Evolutionary conservation across 1,140 invertebrate species (phyloP).

Genomic region (Wasmannia auropunctata): DNA sequence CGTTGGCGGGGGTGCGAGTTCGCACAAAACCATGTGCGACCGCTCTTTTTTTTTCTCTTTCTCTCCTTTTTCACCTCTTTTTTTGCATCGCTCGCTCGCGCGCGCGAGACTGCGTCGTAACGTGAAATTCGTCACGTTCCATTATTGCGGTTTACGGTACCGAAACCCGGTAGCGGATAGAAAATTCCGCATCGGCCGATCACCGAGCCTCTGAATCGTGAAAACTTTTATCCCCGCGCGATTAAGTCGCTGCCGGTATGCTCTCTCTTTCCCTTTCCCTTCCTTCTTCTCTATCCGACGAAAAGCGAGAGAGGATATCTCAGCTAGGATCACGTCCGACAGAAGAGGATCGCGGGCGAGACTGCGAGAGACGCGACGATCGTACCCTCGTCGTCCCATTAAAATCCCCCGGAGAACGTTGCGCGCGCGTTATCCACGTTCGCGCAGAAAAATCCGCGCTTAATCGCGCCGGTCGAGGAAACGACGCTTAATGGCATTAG

Average conservation of each 20-base stretch:
- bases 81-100: neutral
- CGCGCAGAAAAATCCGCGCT: constrained; percentile 51
- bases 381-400: constrained; percentile 39
- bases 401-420: constrained; percentile 27
- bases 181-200: constrained; percentile 38
- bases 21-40: constrained; percentile 25
- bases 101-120: constrained; percentile 15
- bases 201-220: neutral
- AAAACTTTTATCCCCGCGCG: constrained; percentile 31
- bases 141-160: constrained; percentile 49
- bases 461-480: constrained; percentile 51
- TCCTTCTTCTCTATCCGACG: neutral
- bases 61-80: neutral
- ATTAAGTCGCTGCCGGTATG: neutral
- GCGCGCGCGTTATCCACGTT: constrained; percentile 25
- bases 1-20: constrained; percentile 22
- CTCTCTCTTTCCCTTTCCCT: neutral
- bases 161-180: constrained; percentile 14
- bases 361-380: constrained; percentile 1
- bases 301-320: neutral
- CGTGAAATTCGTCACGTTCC: constrained; percentile 49
- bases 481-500: constrained; percentile 51
- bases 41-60: constrained; percentile 18
- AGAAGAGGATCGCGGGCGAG: constrained; percentile 11
- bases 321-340: constrained; percentile 25